Evolutionary conservation across 2,888 invertebrate genomes (phyloP), one percentile per base, ranked within the genome.

Genomic region (Cylindroiulus punctatus): DNA sequence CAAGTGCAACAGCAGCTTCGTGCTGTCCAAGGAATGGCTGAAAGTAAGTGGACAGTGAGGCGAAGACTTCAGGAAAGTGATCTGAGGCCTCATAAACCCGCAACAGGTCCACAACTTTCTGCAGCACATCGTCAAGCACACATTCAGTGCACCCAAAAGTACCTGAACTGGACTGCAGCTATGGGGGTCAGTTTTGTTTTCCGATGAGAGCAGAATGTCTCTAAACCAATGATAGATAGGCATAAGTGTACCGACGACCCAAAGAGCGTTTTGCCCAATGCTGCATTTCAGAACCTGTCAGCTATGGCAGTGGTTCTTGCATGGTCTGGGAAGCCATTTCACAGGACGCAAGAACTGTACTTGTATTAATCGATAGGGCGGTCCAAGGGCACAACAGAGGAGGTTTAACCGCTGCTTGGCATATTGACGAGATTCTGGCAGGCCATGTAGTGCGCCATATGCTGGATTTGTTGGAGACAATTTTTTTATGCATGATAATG

Each of bases 41-140:
- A 19, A 52, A 52, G 52, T 19, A 14, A 81, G 32, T 81, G 81
- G 81, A 81, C 81, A 81, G 81, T n/a, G 81, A 81, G 81, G 81
- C 81, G 81, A 81, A 36, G 81, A 81, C 81, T 81, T 32, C 19
- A 81, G 36, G 36, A 81, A 52, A 36, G 52, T 32, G 26, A 81
- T 22, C 81, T 81, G 19, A 22, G n/a, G n/a, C 81, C 22, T 22
- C 81, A 32, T 81, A 22, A 26, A 81, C 26, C 81, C 26, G 81
- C 22, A 81, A 81, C 81, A 36, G 81, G 81, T 81, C 81, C 81
- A 81, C 22, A 19, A 81, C 22, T n/a, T 22, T n/a, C 32, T 22
- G 81, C 36, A 26, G 81, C 81, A 26, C 81, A 81, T 40, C 26
- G 36, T 40, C 36, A 32, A 81, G n/a, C 26, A 30, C 3, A 30